Percentiles rank a stretch among this genome's conserved stretches.
phyloP scores from a whole-genome alignment of 2,888 invertebrate species.

The Sericinus montela region DNA sequence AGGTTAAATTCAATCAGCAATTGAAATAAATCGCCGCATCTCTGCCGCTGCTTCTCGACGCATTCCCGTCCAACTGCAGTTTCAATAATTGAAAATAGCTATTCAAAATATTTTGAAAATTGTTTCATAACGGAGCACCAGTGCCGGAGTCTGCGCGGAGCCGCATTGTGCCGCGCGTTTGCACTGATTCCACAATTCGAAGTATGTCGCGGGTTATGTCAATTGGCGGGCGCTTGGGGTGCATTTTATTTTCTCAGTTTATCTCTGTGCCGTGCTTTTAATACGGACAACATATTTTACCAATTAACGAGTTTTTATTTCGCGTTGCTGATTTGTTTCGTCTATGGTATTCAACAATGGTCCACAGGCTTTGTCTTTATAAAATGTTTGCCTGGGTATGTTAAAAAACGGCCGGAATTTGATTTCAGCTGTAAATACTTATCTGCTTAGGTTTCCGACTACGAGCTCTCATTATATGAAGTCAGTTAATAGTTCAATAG shows the following conservation, averaged over 20 bases:
- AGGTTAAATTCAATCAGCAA: conserved; percentile 18
- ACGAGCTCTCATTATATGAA: too few species aligned
- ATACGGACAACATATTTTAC: not conserved
- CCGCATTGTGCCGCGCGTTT: conserved; percentile 55
- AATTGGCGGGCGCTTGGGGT: conserved; percentile 42
- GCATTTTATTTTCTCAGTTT: conserved; percentile 30
- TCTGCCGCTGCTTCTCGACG: conserved; percentile 55
- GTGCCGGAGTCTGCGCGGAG: conserved; percentile 43
- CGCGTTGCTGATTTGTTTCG: not conserved
- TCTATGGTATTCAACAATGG: too few species aligned
- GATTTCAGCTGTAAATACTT: too few species aligned
- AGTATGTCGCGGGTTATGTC: conserved; percentile 61
- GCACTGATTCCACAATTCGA: conserved; percentile 53
- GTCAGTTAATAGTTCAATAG: too few species aligned
- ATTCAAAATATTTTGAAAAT: conserved; percentile 80
- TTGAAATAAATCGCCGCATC: conserved; percentile 35
- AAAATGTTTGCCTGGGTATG: too few species aligned
- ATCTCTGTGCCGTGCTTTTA: not conserved
- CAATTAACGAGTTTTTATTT: conserved; percentile 2
- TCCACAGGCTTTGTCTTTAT: too few species aligned
- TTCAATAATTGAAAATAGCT: conserved; percentile 56
- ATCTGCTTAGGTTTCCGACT: too few species aligned
- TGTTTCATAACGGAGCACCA: conserved; percentile 69
- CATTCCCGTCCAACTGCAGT: conserved; percentile 52
- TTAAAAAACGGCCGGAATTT: too few species aligned